Conservation (phyloP, 2,113 vertebrate species). For the Lasiurus borealis region DNA sequence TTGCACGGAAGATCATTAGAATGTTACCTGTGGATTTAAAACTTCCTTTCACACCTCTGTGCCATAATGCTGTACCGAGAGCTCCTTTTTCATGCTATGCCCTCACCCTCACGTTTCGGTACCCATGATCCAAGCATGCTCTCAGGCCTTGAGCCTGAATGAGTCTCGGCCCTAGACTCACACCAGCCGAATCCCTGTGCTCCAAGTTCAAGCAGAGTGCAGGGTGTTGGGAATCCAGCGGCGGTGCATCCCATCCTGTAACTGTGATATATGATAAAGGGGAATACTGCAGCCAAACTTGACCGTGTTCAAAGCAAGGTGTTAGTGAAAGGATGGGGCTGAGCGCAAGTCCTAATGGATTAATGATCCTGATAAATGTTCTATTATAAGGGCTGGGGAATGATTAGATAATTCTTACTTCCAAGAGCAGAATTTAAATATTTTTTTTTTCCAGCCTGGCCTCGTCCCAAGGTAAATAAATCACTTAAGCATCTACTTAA, state of each 20-base stretch:
- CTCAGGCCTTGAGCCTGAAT: constrained; percentile 79
- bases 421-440: constrained; percentile 88
- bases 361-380: constrained; percentile 88
- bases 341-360: constrained; percentile 89
- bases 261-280: constrained; percentile 90
- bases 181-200: constrained; percentile 82
- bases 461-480: constrained; percentile 87
- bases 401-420: constrained; percentile 91
- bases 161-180: constrained; percentile 80
- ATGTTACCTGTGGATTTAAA: neutral
- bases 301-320: constrained; percentile 87
- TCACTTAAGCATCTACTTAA: constrained; percentile 84
- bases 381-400: constrained; percentile 87
- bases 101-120: constrained; percentile 60
- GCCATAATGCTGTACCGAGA: constrained; percentile 62
- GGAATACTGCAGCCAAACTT: constrained; percentile 85
- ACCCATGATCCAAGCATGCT: constrained; percentile 79
- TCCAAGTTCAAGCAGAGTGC: constrained; percentile 91
- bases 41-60: neutral
- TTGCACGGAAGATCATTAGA: neutral
- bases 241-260: constrained; percentile 85
- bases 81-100: constrained; percentile 73
- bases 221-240: constrained; percentile 82
- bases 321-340: constrained; percentile 86
- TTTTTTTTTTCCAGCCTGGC: constrained; percentile 81